Evolutionary conservation across 2,797 vertebrate species (phyloP), one percentile per base, ranked within the genome.

Genomic region (Cossypha niveicapilla): DNA sequence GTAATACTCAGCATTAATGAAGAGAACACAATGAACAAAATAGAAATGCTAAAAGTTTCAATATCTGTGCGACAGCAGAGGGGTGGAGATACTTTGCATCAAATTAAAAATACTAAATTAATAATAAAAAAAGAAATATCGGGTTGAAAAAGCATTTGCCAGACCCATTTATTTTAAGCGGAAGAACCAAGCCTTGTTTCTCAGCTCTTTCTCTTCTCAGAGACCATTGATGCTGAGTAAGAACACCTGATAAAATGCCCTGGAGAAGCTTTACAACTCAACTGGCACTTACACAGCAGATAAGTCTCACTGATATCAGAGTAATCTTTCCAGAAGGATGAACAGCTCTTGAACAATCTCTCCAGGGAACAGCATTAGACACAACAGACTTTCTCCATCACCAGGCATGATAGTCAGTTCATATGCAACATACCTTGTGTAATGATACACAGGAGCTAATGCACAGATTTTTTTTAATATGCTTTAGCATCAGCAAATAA

Each of bases 211-310:
- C 68, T 60, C 62, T 93, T 88, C 88, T 92, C 71, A 78, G 39
- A 91, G 62, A 61, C 50, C 82, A 56, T 44, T 41, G 83, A 42
- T 92, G 81, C 82, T 93, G 84, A 96, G 85, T 90, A 92, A 89
- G 91, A 95, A 79, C 63, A 94, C 91, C 92, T 95, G 96, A 97
- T 96, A 97, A 97, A 97, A 96, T 95, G 80, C 96, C 94, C 96
- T 84, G 80, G 91, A 96, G 95, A 91, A 97, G 86, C 93, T 96
- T 96, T 97, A 96, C 95, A 97, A 96, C 90, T 97, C 86, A 96
- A 56, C 96, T 96, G 88, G 95, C 90, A 96, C 94, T 97, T 97
- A 95, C 96, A 96, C 28, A 94, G 85, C 61, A 96, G 96, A 97
- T 96, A 96, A 97, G 92, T 96, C 94, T 82, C 84, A 77, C 82